Percentiles rank a stretch among this genome's conserved stretches.
phyloP scores from a whole-genome alignment of 2,113 vertebrate species.

The Sakesphorus luctuosus region DNA sequence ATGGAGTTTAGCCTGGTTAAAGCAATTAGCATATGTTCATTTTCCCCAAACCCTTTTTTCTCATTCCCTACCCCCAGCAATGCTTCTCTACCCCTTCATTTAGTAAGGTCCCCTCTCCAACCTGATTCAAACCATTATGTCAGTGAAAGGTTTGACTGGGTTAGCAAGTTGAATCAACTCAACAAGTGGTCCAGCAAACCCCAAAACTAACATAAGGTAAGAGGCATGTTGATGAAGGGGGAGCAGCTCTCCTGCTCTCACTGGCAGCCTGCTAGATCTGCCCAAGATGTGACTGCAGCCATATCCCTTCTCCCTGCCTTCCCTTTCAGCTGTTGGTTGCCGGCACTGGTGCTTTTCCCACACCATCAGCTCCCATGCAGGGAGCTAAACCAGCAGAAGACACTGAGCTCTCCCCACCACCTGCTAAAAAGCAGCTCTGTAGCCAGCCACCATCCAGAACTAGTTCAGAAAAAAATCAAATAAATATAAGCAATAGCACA shows the following conservation, averaged over 20 bases:
- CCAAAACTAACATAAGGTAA: not conserved
- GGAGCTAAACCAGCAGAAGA: not conserved
- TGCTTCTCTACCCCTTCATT: not conserved
- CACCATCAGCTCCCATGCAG: not conserved
- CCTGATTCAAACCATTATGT: not conserved
- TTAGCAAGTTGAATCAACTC: not conserved
- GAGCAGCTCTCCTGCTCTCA: not conserved
- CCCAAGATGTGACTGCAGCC: not conserved
- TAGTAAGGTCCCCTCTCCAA: not conserved
- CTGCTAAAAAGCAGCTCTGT: not conserved
- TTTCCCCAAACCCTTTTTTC: not conserved
- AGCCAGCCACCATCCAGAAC: not conserved
- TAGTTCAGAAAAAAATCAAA: not conserved
- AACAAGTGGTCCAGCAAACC: not conserved
- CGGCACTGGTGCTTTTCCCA: accelerated
- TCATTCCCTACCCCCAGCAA: not conserved
- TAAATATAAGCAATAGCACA: not conserved
- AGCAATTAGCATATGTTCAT: not conserved
- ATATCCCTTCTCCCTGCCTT: not conserved
- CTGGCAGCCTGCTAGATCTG: not conserved
- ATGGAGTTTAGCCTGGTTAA: not conserved
- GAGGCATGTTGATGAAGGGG: not conserved
- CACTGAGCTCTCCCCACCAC: not conserved
- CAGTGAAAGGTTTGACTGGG: not conserved
- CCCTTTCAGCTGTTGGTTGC: not conserved